A percentile compares a stretch with the other conserved stretches of the same genome.
phyloP scores from a whole-genome alignment of 2,888 invertebrate genomes.

The Acholoe squamosa region DNA sequence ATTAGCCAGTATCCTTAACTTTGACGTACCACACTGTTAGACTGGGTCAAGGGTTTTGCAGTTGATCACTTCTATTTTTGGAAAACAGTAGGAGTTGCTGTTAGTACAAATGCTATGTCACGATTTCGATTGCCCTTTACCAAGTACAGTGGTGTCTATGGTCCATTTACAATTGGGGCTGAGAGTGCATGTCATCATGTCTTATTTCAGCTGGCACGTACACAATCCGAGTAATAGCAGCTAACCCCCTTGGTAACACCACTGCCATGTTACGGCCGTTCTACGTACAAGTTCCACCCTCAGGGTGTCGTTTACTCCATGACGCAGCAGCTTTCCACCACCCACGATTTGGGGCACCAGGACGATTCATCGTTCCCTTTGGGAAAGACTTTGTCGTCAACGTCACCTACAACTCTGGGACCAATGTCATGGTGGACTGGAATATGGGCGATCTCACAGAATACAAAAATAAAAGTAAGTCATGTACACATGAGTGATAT shows the following conservation, averaged over 20 bases:
- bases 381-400: slow-evolving; percentile 72
- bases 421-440: slow-evolving; percentile 81
- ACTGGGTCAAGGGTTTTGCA: no score
- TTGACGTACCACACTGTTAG: background rate
- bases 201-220: slow-evolving; percentile 70
- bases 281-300: slow-evolving; percentile 78
- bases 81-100: no score
- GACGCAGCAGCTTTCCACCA: slow-evolving; percentile 35
- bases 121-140: no score
- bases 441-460: slow-evolving; percentile 77
- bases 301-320: slow-evolving; percentile 70
- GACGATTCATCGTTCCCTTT: slow-evolving; percentile 67
- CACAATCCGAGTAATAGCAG: slow-evolving; percentile 73
- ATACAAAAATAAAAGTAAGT: slow-evolving; percentile 56
- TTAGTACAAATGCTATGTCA: no score
- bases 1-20: background rate
- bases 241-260: slow-evolving; percentile 73
- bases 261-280: slow-evolving; percentile 73
- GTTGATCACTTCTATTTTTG: no score
- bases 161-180: no score
- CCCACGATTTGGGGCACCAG: no score
- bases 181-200: background rate
- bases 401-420: slow-evolving; percentile 74
- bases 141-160: background rate
- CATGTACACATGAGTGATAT: background rate